Evolutionary conservation across 2,113 vertebrate species (phyloP).

Genomic region (Atherinomorus stipes): DNA sequence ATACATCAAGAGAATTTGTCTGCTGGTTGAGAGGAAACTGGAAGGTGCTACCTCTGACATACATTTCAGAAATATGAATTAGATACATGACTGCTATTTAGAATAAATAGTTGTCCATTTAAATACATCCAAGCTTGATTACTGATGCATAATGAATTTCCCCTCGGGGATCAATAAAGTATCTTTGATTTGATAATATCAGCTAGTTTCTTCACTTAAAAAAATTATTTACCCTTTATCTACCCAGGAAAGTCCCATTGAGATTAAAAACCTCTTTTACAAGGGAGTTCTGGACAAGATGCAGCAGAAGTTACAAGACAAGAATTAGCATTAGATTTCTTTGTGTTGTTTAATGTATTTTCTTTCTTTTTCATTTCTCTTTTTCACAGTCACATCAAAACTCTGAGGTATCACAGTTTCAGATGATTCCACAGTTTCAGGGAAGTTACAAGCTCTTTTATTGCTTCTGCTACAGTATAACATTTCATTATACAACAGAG

Average conservation of each 20-base stretch:
- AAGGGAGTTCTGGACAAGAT: too few relatives aligned
- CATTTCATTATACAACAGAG: constrained; percentile 55
- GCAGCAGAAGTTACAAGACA: too few relatives aligned
- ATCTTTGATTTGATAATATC: too few relatives aligned
- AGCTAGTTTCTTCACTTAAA: too few relatives aligned
- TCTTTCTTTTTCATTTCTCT: too few relatives aligned
- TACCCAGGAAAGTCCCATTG: too few relatives aligned
- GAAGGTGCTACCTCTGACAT: constrained; percentile 13
- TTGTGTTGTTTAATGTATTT: too few relatives aligned
- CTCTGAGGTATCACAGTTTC: not conserved
- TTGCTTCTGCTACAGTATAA: constrained; percentile 18
- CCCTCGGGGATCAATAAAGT: too few relatives aligned
- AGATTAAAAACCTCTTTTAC: too few relatives aligned
- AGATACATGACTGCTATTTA: not conserved
- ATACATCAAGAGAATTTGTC: not conserved
- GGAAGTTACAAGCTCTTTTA: constrained; percentile 11
- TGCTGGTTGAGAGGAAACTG: not conserved
- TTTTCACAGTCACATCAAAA: too few relatives aligned
- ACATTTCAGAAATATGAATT: constrained; percentile 30
- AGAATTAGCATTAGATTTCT: not conserved
- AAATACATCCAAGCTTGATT: not conserved
- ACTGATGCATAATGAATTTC: too few relatives aligned
- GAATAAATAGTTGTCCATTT: not conserved
- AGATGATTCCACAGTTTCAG: constrained; percentile 8
- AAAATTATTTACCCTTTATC: too few relatives aligned